Base-by-base conservation (phyloP, 1,140 invertebrate genomes). In the Drosophila mayri region DNA sequence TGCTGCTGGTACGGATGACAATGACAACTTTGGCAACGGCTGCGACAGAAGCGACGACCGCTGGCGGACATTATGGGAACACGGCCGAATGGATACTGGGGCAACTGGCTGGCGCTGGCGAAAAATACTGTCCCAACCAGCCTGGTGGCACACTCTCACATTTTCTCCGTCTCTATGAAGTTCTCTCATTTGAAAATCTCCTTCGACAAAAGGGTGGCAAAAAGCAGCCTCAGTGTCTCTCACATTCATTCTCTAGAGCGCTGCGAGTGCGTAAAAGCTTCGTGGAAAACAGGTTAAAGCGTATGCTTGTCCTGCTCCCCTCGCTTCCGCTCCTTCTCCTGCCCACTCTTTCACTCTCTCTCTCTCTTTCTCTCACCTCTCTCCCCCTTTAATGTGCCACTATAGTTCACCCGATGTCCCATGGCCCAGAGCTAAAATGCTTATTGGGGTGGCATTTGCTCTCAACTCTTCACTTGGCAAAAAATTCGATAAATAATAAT, bases 61-160 rank as follows among this genome's bases (percentile, higher is more conserved):
- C 87, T 88, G 79, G 86, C 90, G 87, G 90, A 92, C 91, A 92
- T 92, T 88, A 92, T 92, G 90, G 91, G 90, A 92, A 91, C 87
- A 88, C 91, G 91, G 84, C 87, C 90, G 81, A 92, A 92, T 92
- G 87, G 90, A 92, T 92, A 92, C 91, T 92, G 90, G 90, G 90
- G 86, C 85, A 91, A 72, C 46, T 72, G 41, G 47, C 46, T 64
- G 62, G 81, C 71, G 77, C 79, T 79, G 68, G 70, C 84, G 62
- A 75, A 81, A 85, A 81, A 60, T 60, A 43, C 52, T 55, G 70
- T 61, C 66, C 81, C 76, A 63, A 68, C 46, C 60, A 70, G 28
- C 37, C 44, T 44, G 16, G 25, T 44, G 16, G 25, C 28, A 18
- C 63, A 38, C 67, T 46, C 54, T 55, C 44, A 47, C 54, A 22